phyloP scores from a whole-genome alignment of 53 echinoderm and acorn worm genomes.

The Luidia sarsii region DNA sequence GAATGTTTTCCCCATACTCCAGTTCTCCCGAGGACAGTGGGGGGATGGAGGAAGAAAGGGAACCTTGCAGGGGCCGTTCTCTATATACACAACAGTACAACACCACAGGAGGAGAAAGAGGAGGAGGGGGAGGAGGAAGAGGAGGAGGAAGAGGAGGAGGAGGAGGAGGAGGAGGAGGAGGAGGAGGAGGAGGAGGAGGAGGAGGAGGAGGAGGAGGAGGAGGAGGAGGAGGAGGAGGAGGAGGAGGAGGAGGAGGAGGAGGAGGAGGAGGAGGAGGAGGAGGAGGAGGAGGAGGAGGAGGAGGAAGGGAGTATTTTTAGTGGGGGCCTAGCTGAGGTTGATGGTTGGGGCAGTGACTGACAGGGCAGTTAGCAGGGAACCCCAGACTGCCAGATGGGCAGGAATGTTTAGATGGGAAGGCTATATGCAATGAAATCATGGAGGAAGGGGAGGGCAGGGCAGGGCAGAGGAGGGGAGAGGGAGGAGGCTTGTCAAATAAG shows the following conservation, averaged over 20 bases:
- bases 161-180: neutral
- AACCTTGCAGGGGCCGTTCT: neutral
- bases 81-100: neutral
- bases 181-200: too few species aligned
- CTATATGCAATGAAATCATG: neutral
- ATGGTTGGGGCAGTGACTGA: constrained; percentile 7
- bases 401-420: constrained; percentile 14
- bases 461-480: too few species aligned
- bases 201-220: neutral
- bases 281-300: neutral
- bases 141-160: neutral
- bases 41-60: too few species aligned
- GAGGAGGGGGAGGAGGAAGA: too few species aligned
- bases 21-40: neutral
- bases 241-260: neutral
- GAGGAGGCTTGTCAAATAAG: too few species aligned
- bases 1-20: constrained; percentile 43
- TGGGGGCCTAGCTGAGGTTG: neutral
- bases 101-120: neutral
- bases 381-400: neutral
- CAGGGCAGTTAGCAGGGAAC: neutral
- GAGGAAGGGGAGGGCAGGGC: neutral
- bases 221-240: neutral
- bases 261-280: too few species aligned
- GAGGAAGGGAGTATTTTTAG: neutral